Percentiles rank a stretch among this genome's conserved stretches.
Conservation (phyloP, 2,797 vertebrate species). For the Lepus townsendii region DNA sequence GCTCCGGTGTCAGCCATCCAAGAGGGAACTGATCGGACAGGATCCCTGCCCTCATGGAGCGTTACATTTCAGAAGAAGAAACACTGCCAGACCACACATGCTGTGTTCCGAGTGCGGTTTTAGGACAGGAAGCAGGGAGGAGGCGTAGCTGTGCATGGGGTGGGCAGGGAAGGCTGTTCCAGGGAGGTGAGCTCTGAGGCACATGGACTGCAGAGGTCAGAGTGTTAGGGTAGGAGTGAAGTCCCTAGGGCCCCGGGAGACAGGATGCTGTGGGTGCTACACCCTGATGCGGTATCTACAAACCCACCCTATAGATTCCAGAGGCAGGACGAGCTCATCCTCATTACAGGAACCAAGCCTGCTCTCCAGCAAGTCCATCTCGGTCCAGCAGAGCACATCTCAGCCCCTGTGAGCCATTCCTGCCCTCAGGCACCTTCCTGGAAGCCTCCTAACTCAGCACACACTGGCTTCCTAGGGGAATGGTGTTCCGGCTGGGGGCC, state of each 20-base stretch:
- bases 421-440: slow-evolving; percentile 64
- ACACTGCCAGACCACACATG: background rate
- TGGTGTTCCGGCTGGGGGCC: background rate
- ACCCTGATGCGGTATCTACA: background rate
- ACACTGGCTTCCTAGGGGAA: slow-evolving; percentile 9
- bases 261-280: background rate
- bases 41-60: background rate
- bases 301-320: background rate
- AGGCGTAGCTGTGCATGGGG: background rate
- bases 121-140: slow-evolving; percentile 12
- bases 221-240: background rate
- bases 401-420: background rate
- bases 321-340: slow-evolving; percentile 40
- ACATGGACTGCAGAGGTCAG: background rate
- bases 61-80: background rate
- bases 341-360: slow-evolving; percentile 36
- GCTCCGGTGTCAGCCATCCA: background rate
- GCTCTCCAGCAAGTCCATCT: slow-evolving; percentile 30
- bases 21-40: background rate
- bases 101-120: background rate
- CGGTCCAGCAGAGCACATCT: slow-evolving; percentile 14
- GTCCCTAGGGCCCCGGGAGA: background rate
- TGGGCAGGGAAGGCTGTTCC: background rate
- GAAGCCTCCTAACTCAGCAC: slow-evolving; percentile 63
- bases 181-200: background rate